Evolutionary conservation across 1,140 invertebrate genomes (phyloP), one percentile per base, ranked within the genome.

Genomic region (Cydia strobilella): DNA sequence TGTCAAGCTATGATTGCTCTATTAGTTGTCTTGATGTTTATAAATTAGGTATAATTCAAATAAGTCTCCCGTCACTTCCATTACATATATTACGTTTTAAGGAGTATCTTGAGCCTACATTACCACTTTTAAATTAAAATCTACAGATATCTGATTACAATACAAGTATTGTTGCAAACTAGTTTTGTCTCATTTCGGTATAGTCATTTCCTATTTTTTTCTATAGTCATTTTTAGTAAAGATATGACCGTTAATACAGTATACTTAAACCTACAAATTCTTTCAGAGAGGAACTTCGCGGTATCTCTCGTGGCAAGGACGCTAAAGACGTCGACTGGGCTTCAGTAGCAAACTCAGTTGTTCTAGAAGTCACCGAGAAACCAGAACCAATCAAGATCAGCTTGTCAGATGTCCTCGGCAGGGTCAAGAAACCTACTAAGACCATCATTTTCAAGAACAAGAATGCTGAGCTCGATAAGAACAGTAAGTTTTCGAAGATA

Each of bases 321-420:
- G 95, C 96, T 1, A 97, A 97, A 88, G 97, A 98, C 81, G 94
- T 98, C 0, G 97, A 98, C 86, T 98, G 97, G 97, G 93, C 94
- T 10, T 94, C 95, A 15, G 95, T 98, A 1, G 97, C 76, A 90
- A 94, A 20, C 18, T 91, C 84, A 42, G 82, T 90, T 0, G 79
- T 93, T 0, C 76, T 91, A 1, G 92, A 93, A 77, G 91, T 84
- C 5, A 91, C 95, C 0, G 96, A 97, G 79, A 96, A 97, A 90
- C 97, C 97, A 0, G 93, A 96, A 78, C 95, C 97, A 0, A 95
- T 97, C 63, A 96, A 97, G 90, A 97, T 98, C 80, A 94, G 95
- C n/a, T 95, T 96, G 0, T 92, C 94, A 3, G 96, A 97, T 79
- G 91, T 97, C 0, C 83, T 98, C 0, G 95, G 90, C 75, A 95